Evolutionary conservation across 2,888 invertebrate species (phyloP), one percentile per base, ranked within the genome.

Genomic region (Acronicta aceris): DNA sequence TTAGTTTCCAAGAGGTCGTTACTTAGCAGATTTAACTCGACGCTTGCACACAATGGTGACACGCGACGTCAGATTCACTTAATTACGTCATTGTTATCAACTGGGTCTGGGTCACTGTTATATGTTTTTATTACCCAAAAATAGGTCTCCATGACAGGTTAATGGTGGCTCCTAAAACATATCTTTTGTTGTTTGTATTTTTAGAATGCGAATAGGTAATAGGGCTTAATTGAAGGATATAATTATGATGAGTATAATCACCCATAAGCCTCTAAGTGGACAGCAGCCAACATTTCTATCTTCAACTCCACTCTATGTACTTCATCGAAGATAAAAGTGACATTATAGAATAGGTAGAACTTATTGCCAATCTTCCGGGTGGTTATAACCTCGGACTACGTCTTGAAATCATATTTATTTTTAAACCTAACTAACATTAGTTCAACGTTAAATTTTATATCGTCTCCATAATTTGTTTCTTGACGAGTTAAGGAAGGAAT

Each of bases 41-140:
- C 17, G 15, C 17, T 33, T 47, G 56, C 58, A 72, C 55, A 73
- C 79, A 79, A 69, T 70, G 48, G 54, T 25, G 73, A 74, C 85
- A 84, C 82, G 86, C 85, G 75, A 83, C 74, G 63, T 61, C 72
- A 75, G 65, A 71, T 70, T 61, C 74, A 66, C 64, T 74, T 77
- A 75, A 82, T 81, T 71, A 74, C 73, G 59, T 75, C 74, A 78
- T 70, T 71, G 68, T 76, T 65, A 42, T 47, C 46, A 78, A 30
- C 56, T 60, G 51, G 72, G 76, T 78, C 56, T 60, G 49, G 76
- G 76, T 79, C 76, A 79, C 65, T 79, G 74, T 76, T 65, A 59
- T 51, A 60, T 51, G 59, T 72, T 66, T 64, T 72, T 64, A 67
- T 74, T 61, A 55, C 48, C 43, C 61, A 48, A 74, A 79, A 67